Evolutionary conservation across 1,140 invertebrate genomes (phyloP), one percentile per base, ranked within the genome.

Genomic region (Nasonia longicornis): DNA sequence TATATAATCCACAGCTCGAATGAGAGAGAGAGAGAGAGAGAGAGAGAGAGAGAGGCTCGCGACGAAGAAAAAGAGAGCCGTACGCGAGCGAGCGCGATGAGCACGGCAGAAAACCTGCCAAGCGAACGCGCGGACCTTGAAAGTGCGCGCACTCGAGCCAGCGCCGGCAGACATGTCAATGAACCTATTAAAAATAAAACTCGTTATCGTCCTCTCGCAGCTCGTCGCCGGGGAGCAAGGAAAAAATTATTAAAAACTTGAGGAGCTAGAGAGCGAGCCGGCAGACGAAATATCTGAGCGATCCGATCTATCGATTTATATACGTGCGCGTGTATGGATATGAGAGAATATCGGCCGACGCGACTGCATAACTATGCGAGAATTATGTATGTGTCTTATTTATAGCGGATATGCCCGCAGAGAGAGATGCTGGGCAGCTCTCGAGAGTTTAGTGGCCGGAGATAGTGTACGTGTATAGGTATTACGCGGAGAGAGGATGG

Each of bases 181-280:
- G 81, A 82, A 82, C 81, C 71, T 77, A 82, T 82, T 78, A 82
- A 77, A 82, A 82, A 82, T 81, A 77, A 77, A 81, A 48, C 38
- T 73, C 71, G 42, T 38, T 71, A 71, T 42, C 69, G 66, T 31
- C 66, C 6, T 26, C 66, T 31, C n/a, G 26, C 26, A 26, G 26
- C 10, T n/a, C n/a, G 12, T n/a, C 14, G 31, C 3, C 31, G 35
- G 0, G 16, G 69, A 26, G 38, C 8, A 42, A 2, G 69, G 69
- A 11, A 67, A 67, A 67, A 67, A 67, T 20, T 58, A 58, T 58
- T n/a, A 20, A 7, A n/a, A 58, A 16, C 66, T 29, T 12, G 10
- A 10, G 8, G 66, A 26, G 7, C 22, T 6, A 31, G 22, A 67
- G 12, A 58, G 16, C 0, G 2, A 38, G 4, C 3, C 35, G 35